Base-by-base conservation (phyloP, 2,113 vertebrate genomes). In the Pipra filicauda region DNA sequence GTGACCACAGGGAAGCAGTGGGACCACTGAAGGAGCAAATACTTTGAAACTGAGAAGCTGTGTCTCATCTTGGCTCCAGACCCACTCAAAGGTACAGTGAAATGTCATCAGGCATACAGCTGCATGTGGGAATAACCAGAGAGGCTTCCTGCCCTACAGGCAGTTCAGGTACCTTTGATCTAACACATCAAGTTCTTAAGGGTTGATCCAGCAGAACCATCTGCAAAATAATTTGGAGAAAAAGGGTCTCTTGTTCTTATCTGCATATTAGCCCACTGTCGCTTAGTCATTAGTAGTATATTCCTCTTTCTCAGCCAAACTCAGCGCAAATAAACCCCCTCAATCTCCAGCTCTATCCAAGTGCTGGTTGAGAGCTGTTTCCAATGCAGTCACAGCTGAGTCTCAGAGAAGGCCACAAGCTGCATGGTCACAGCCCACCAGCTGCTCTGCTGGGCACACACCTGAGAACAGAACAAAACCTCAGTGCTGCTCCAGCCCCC, bases 61-160 rank as follows among this genome's bases (percentile, higher is more conserved):
- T 28, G 31, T n/a, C 43, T 71, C 78, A 48, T 23, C 24, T 65
- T 0, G 0, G 10, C 35, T 67, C 43, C 35, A 49, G n/a, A 31
- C 4, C 46, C 71, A 27, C 31, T n/a, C 20, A 37, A 44, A 64
- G 61, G 33, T 35, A 57, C 43, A 64, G 33, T 33, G 70, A 78
- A 66, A 74, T 5, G 15, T 30, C 52, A 88, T 5, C 48, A 39
- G 71, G 61, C 43, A 81, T 33, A 58, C 8, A 22, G 33, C 17
- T 16, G 22, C n/a, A 26, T 0, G 9, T n/a, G 74, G 64, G 54
- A 84, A 37, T n/a, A 55, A 41, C 8, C 19, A 65, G 59, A 46
- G 35, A 84, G 19, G 35, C 15, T 37, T 64, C 22, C 17, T 22
- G 27, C 41, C 26, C 49, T 48, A 35, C 28, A n/a, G 24, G 28